These are phyloP conservation scores for Tursiops truncatus DNA, from an alignment of 2,113 vertebrate genomes.

Conservation along the genomic window DNA sequence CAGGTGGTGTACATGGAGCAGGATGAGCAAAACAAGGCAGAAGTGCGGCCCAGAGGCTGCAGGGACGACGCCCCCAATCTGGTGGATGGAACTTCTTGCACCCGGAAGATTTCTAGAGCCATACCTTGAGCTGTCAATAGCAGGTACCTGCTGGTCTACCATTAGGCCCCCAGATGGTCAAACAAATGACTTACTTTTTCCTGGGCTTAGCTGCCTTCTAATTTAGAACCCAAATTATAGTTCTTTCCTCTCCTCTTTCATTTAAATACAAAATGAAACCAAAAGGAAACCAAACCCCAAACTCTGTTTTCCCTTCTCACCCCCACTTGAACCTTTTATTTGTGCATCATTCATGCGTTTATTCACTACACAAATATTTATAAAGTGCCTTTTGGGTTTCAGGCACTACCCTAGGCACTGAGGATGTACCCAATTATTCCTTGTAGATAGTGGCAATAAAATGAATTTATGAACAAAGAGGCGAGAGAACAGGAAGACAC, in stretches of 20 bases:
- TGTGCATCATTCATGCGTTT: not conserved
- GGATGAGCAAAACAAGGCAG: slow-evolving; percentile 63
- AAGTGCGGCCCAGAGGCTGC: slow-evolving; percentile 23
- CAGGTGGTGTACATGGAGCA: slow-evolving; percentile 49
- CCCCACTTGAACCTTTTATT: not conserved
- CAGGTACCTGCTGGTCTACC: slow-evolving; percentile 42
- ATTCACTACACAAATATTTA: slow-evolving; percentile 13
- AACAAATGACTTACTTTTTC: slow-evolving; percentile 65
- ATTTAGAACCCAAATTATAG: slow-evolving; percentile 67
- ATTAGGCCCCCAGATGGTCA: slow-evolving; percentile 33
- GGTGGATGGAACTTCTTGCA: not conserved
- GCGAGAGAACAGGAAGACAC: not conserved
- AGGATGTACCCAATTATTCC: not conserved
- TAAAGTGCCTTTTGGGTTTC: not conserved
- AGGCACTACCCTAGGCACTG: not conserved
- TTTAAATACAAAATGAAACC: slow-evolving; percentile 64
- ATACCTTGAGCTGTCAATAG: not conserved
- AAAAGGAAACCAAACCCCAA: slow-evolving; percentile 29
- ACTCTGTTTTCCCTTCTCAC: slow-evolving; percentile 34
- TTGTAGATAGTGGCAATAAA: not conserved
- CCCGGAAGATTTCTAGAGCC: not conserved
- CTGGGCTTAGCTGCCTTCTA: slow-evolving; percentile 56
- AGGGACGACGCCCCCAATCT: not conserved
- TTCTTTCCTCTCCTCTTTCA: slow-evolving; percentile 63
- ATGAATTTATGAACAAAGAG: not conserved